These are phyloP conservation scores for Neolamprologus ventralis DNA, from an alignment of 2,113 vertebrate species.

Conservation along the genomic window DNA sequence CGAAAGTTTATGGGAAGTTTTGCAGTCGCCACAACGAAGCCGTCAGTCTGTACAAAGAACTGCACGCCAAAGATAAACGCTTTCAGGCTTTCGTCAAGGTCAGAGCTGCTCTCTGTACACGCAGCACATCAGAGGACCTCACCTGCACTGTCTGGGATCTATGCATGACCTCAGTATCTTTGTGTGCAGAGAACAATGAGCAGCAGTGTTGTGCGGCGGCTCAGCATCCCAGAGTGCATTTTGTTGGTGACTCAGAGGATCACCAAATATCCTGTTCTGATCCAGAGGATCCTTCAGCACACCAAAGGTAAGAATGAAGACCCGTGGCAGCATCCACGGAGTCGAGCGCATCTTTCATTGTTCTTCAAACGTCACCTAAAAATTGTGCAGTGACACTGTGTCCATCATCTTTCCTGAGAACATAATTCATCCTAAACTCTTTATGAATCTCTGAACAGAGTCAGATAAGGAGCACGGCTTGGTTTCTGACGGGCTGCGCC, in stretches of 20 bases:
- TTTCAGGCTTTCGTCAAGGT: slow-evolving; percentile 92
- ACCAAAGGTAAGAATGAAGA: slow-evolving; percentile 75
- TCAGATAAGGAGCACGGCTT: slow-evolving; percentile 76
- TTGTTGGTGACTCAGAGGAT: slow-evolving; percentile 90
- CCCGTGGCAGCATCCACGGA: rapidly evolving
- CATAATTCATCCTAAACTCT: not conserved
- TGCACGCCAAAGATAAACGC: slow-evolving; percentile 84
- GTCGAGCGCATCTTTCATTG: not conserved
- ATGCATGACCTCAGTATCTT: not conserved
- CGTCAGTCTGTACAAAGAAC: slow-evolving; percentile 87
- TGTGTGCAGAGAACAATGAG: slow-evolving; percentile 84
- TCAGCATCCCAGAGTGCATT: slow-evolving; percentile 89
- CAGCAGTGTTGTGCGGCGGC: slow-evolving; percentile 80
- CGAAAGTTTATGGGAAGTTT: slow-evolving; percentile 87
- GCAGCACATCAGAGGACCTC: not conserved
- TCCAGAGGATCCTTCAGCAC: slow-evolving; percentile 86
- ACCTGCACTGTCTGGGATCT: not conserved
- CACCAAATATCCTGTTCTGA: slow-evolving; percentile 89
- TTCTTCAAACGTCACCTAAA: not conserved
- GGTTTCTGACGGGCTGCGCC: slow-evolving; percentile 74
- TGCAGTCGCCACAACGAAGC: slow-evolving; percentile 92
- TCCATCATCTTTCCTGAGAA: not conserved
- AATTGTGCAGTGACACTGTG: not conserved
- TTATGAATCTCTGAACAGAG: slow-evolving; percentile 59
- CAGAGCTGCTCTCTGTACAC: not conserved